Percentiles rank a stretch among this genome's conserved stretches.
Conservation (phyloP, 2,113 vertebrate species). For the Poeciliopsis prolifica region DNA sequence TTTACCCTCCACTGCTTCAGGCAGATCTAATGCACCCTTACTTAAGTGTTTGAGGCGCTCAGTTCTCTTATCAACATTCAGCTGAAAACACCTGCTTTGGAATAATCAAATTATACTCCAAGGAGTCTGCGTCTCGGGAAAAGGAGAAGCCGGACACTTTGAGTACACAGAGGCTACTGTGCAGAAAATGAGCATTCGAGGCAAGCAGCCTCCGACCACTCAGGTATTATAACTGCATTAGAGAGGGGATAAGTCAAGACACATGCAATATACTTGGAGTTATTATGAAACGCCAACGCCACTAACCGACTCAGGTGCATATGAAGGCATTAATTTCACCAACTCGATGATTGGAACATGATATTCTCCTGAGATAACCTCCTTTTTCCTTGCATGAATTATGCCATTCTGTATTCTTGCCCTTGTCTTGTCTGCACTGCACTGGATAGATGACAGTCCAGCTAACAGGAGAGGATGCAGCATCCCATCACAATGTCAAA, state of each 20-base stretch:
- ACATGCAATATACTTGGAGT: slow-evolving; percentile 28
- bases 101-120: slow-evolving; percentile 74
- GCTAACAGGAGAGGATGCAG: background rate
- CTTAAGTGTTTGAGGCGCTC: slow-evolving; percentile 37
- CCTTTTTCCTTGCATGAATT: background rate
- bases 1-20: slow-evolving; percentile 33
- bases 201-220: slow-evolving; percentile 45
- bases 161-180: slow-evolving; percentile 60
- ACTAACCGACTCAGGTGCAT: background rate
- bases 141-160: slow-evolving; percentile 42
- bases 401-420: background rate
- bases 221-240: slow-evolving; percentile 67
- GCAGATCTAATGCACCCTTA: slow-evolving; percentile 51
- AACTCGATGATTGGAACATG: background rate
- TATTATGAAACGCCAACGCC: slow-evolving; percentile 26
- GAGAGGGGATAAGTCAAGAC: slow-evolving; percentile 45
- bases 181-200: slow-evolving; percentile 65
- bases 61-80: slow-evolving; percentile 72
- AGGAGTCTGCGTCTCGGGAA: slow-evolving; percentile 53
- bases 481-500: slow-evolving; percentile 1
- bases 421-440: background rate
- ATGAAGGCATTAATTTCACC: background rate
- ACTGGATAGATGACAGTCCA: slow-evolving; percentile 4
- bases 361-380: background rate
- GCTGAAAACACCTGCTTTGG: slow-evolving; percentile 75